Evolutionary conservation across 2,888 invertebrate genomes (phyloP).

Genomic region (Sinotaia quadrata): DNA sequence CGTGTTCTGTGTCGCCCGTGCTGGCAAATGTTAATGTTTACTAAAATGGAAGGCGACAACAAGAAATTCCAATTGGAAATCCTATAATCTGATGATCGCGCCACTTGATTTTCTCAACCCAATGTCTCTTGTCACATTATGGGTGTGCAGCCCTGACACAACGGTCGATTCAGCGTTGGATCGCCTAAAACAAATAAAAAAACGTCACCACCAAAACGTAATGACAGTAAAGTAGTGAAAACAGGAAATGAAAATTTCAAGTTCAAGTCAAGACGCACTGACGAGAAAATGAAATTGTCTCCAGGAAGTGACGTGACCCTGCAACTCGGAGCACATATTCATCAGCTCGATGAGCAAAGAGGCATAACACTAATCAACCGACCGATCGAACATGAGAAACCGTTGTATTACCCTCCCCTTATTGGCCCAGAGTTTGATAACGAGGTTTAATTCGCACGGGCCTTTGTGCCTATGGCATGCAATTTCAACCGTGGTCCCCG

Average conservation of each 20-base stretch:
- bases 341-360: slow-evolving; percentile 3
- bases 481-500: slow-evolving; percentile 2
- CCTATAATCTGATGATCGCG: background rate
- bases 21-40: background rate
- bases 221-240: background rate
- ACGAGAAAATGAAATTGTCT: background rate
- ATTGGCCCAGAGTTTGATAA: slow-evolving; percentile 7
- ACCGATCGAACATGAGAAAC: background rate
- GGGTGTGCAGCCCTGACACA: background rate
- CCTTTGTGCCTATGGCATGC: slow-evolving; percentile 14
- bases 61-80: background rate
- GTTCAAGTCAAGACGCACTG: background rate
- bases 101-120: background rate
- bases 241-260: background rate
- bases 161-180: background rate
- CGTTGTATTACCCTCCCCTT: slow-evolving; percentile 14
- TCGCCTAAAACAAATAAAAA: background rate
- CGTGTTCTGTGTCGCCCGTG: too few relatives aligned
- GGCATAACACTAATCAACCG: slow-evolving; percentile 19
- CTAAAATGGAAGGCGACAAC: background rate
- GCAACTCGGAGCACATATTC: background rate
- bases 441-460: background rate
- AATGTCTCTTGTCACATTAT: background rate
- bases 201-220: background rate
- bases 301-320: background rate